A percentile compares a stretch with the other conserved stretches of the same genome.
These are phyloP conservation scores for Pantala flavescens DNA, from an alignment of 1,140 invertebrate species.

Conservation along the genomic window DNA sequence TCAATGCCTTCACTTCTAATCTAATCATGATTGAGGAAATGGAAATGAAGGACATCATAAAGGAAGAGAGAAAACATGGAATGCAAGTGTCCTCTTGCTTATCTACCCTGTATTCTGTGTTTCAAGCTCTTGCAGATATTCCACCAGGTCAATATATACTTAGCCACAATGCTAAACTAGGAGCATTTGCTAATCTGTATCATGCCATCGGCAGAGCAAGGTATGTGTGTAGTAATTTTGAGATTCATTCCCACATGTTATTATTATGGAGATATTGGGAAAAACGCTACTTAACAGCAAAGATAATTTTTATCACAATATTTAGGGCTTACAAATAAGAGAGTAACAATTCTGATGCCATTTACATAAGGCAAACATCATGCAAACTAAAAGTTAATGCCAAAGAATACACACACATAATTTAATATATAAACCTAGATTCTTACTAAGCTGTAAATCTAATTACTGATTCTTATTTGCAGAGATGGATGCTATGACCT, in stretches of 20 bases:
- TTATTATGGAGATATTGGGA: not conserved
- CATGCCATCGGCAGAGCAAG: conserved; percentile 23
- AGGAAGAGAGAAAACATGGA: conserved; percentile 27
- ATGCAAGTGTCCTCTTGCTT: conserved; percentile 20
- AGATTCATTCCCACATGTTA: not conserved
- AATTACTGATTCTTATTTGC: conserved; percentile 22
- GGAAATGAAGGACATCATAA: conserved; percentile 29
- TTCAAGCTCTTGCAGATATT: conserved; percentile 28
- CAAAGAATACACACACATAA: not conserved
- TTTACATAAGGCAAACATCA: not conserved
- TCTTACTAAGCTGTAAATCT: not conserved
- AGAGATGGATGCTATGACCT: conserved; percentile 26
- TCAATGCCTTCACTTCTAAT: conserved; percentile 28
- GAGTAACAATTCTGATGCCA: not conserved
- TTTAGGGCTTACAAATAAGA: not conserved
- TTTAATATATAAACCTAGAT: not conserved
- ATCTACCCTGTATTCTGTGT: conserved; percentile 33
- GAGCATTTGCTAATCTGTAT: conserved; percentile 33
- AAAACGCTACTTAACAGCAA: not conserved
- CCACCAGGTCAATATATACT: conserved; percentile 35
- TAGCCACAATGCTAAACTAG: conserved; percentile 33
- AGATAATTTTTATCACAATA: not conserved
- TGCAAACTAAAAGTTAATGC: not conserved
- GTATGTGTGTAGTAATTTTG: not conserved
- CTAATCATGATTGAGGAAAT: conserved; percentile 35